These are phyloP conservation scores for Sebastolobus altivelis DNA, from an alignment of 2,797 vertebrate genomes.

Conservation along the genomic window DNA sequence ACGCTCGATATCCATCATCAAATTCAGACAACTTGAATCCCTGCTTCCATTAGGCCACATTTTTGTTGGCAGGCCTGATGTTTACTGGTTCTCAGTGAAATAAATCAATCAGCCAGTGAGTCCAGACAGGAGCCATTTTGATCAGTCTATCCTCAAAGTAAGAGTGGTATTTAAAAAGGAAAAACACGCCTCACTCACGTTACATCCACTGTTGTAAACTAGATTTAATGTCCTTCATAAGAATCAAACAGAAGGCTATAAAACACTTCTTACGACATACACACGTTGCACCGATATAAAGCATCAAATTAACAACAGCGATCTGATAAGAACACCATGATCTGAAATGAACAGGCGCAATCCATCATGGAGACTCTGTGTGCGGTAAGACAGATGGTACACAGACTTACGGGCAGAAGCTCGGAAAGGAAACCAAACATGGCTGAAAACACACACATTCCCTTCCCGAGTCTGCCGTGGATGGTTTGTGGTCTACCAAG, in stretches of 20 bases:
- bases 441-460: constrained; percentile 64
- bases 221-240: background rate
- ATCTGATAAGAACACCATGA: constrained; percentile 38
- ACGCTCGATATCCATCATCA: background rate
- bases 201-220: background rate
- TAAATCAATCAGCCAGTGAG: constrained; percentile 39
- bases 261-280: constrained; percentile 1
- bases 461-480: constrained; percentile 28
- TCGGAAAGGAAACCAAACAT: constrained; percentile 71
- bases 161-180: constrained; percentile 17
- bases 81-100: constrained; percentile 31
- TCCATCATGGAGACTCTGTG: constrained; percentile 47
- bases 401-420: constrained; percentile 67
- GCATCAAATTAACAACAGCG: constrained; percentile 29
- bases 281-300: constrained; percentile 11
- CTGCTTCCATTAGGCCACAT: background rate
- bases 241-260: background rate
- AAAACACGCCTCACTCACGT: constrained; percentile 5
- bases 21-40: constrained; percentile 18
- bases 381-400: constrained; percentile 71
- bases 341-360: constrained; percentile 39
- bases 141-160: constrained; percentile 30
- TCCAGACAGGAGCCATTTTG: constrained; percentile 19
- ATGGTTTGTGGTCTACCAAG: constrained; percentile 76
- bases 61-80: background rate